Conservation (phyloP, 1,140 invertebrate genomes). For the Bombus balteatus region DNA sequence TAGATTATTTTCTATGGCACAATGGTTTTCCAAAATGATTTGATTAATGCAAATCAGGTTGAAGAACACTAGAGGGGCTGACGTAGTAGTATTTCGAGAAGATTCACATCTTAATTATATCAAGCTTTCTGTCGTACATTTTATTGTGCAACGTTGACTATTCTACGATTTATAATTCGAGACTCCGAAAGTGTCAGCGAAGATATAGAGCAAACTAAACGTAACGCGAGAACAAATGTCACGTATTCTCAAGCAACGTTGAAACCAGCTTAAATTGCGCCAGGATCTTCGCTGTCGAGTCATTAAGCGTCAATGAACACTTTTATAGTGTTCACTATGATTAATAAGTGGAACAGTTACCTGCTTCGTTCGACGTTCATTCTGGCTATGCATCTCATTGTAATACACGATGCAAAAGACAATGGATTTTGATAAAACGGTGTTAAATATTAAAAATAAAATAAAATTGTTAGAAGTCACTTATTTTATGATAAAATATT, state of each 20-base stretch:
- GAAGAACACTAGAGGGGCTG: not conserved
- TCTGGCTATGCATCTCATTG: slow-evolving; percentile 20
- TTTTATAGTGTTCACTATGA: slow-evolving; percentile 36
- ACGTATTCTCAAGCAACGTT: slow-evolving; percentile 8
- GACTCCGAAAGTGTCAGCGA: slow-evolving; percentile 31
- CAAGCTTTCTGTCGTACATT: slow-evolving; percentile 12
- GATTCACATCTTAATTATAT: slow-evolving; percentile 54
- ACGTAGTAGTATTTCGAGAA: not conserved
- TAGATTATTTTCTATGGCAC: not conserved
- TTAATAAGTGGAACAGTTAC: slow-evolving; percentile 43
- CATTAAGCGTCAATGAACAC: slow-evolving; percentile 49
- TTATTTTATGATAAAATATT: no score
- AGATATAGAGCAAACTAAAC: slow-evolving; percentile 50
- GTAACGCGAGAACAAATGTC: slow-evolving; percentile 23
- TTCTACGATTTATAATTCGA: slow-evolving; percentile 52
- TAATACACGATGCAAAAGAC: not conserved
- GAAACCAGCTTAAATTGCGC: slow-evolving; percentile 24
- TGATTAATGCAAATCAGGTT: slow-evolving; percentile 25
- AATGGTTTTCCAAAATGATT: slow-evolving; percentile 17
- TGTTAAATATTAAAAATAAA: not conserved
- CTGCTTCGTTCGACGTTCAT: not conserved
- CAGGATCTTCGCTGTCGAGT: slow-evolving; percentile 23
- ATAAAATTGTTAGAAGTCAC: no score
- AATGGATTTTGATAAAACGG: not conserved
- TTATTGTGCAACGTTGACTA: slow-evolving; percentile 37